phyloP scores from a whole-genome alignment of 1,140 invertebrate genomes.

The Drosophila murphyi region DNA sequence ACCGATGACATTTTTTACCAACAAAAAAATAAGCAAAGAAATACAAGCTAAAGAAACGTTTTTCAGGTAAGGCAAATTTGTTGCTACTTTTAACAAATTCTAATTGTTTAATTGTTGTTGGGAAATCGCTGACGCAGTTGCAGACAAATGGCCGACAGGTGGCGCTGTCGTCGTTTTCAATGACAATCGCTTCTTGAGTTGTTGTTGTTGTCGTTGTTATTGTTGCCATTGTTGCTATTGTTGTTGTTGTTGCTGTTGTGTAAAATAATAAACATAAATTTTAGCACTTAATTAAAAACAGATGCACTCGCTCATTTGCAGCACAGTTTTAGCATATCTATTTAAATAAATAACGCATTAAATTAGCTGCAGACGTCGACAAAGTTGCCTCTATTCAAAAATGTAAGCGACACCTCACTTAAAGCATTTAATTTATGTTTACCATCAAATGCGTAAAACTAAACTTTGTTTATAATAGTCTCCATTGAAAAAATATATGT shows the following conservation, averaged over 20 bases:
- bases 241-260: constrained; percentile 2
- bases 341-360: constrained; percentile 66
- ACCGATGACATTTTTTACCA: constrained; percentile 56
- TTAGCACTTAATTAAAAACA: constrained; percentile 80
- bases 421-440: constrained; percentile 21
- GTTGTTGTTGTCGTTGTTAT: constrained; percentile 1
- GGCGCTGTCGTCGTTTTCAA: constrained; percentile 68
- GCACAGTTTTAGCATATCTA: constrained; percentile 74
- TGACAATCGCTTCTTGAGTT: constrained; percentile 27
- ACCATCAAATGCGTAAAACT: constrained; percentile 33
- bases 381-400: constrained; percentile 38
- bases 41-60: too few species aligned
- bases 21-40: too few species aligned
- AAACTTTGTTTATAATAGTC: background rate
- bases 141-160: constrained; percentile 76
- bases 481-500: background rate
- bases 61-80: constrained; percentile 33
- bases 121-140: constrained; percentile 64
- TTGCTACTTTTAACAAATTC: constrained; percentile 16
- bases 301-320: constrained; percentile 61
- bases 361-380: constrained; percentile 62
- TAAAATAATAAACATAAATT: constrained; percentile 67
- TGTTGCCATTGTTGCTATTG: background rate
- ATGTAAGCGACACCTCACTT: constrained; percentile 48
- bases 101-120: constrained; percentile 56